phyloP scores from a whole-genome alignment of 2,888 invertebrate species.

The Lepeophtheirus nordmannii region DNA sequence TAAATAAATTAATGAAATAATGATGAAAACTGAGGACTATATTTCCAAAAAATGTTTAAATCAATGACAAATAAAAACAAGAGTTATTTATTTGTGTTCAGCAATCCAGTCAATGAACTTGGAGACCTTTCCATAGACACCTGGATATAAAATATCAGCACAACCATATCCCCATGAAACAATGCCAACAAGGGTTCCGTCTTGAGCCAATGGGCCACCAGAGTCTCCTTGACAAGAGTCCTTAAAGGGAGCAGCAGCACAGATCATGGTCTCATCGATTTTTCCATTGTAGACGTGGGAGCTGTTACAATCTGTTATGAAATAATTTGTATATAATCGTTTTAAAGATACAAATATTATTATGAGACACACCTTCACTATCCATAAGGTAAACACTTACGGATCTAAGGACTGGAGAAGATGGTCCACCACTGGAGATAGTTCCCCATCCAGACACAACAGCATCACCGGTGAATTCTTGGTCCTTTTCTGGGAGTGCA shows the following conservation, averaged over 20 bases:
- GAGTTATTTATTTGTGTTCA: not conserved
- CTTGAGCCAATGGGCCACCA: conserved; percentile 25
- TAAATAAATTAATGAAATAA: too few relatives aligned
- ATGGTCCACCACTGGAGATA: conserved; percentile 17
- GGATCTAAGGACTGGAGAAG: conserved; percentile 24
- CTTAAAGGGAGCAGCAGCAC: conserved; percentile 26
- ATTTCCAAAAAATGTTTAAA: too few relatives aligned
- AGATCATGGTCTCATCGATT: conserved; percentile 26
- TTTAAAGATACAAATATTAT: too few relatives aligned
- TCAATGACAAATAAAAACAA: too few relatives aligned
- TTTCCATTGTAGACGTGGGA: conserved; percentile 9
- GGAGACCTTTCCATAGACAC: conserved; percentile 9
- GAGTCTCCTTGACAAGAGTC: conserved; percentile 27
- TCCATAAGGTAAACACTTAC: conserved; percentile 26
- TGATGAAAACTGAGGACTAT: too few relatives aligned
- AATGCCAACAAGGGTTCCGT: conserved; percentile 8
- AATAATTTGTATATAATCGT: not conserved
- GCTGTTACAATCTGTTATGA: not conserved
- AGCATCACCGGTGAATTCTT: conserved; percentile 23
- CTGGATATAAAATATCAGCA: not conserved
- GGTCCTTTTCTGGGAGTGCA: conserved; percentile 22
- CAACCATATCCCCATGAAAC: conserved; percentile 16
- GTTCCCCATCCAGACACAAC: conserved; percentile 27
- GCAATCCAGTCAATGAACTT: conserved; percentile 16
- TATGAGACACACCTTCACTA: not conserved